phyloP scores from a whole-genome alignment of 1,140 invertebrate species.

The Dolichoris vasculosae region DNA sequence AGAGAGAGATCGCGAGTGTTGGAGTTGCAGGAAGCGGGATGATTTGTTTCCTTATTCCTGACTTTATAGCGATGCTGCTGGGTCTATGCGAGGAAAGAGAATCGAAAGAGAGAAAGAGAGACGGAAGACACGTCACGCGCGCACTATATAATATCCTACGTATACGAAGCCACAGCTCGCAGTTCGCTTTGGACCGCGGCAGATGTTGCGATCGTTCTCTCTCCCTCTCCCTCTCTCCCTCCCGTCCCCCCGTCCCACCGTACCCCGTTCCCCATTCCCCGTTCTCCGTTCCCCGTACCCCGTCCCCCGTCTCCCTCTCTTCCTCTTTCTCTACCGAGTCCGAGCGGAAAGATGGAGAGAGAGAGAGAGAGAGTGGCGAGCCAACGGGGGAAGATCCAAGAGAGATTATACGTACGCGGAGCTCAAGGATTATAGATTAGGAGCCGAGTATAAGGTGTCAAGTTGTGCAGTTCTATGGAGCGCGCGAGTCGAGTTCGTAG shows the following conservation, averaged over 20 bases:
- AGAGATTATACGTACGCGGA: not conserved
- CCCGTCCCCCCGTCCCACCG: too few species aligned
- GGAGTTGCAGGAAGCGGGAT: constrained; percentile 5
- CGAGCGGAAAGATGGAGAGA: not conserved
- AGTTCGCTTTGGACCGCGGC: constrained; percentile 6
- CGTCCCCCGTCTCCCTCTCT: not conserved
- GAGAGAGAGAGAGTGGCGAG: not conserved
- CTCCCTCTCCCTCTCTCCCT: not conserved
- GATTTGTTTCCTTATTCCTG: constrained; percentile 38
- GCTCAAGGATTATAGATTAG: constrained; percentile 17
- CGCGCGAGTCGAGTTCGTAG: not conserved
- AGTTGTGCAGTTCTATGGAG: constrained; percentile 10
- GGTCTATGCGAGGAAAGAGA: not conserved
- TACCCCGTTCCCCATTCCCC: too few species aligned
- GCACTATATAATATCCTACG: not conserved
- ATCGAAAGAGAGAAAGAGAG: not conserved
- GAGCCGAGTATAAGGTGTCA: constrained; percentile 4
- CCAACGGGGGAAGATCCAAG: not conserved
- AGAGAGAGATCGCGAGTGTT: not conserved
- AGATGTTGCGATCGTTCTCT: not conserved
- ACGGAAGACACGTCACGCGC: not conserved
- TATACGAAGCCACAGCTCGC: not conserved
- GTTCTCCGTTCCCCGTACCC: not conserved
- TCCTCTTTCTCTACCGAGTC: not conserved
- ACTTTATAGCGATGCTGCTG: not conserved